Evolutionary conservation across 1,140 invertebrate species (phyloP), one percentile per base, ranked within the genome.

Genomic region (Camponotus floridanus): DNA sequence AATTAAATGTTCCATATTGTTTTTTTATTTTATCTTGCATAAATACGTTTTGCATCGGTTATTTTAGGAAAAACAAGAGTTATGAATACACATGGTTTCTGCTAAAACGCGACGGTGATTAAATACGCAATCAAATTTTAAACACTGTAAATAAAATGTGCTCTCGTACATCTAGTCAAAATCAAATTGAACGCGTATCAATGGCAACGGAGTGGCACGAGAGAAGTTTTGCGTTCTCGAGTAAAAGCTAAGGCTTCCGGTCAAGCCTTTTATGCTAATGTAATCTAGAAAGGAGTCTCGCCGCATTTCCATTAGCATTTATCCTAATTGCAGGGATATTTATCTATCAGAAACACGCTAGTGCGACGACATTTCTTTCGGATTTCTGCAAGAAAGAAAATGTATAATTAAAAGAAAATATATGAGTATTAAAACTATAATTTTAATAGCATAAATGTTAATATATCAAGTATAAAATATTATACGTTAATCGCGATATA

Each of bases 221-320:
- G 51, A 45, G 18, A 59, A 42, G 67, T 81, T 81, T 80, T 31
- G 48, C n/a, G 39, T 68, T 13, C 1, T 33, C n/a, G 7, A 55
- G 48, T 57, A 39, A 70, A 55, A 81, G 33, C 13, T 67, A 55
- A 68, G 36, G 18, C 51, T 42, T 9, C 21, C 18, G 55, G 39
- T 51, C 39, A 59, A 31, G 9, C 59, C 68, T 45, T 73, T 73
- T 73, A 81, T 73, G 48, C 67, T 73, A 61, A 81, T 81, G 79
- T 81, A 81, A 81, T 81, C 57, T 73, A 26, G 55, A 73, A 73
- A 81, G 39, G 55, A 45, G 51, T 18, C 4, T 15, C 26, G 36
- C n/a, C 11, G 26, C 67, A 71, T 81, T 62, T 73, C 55, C 67
- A 73, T 81, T 73, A 81, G 39, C 79, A 61, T 81, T 71, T 73